These are phyloP conservation scores for Drosophila fulvimacula DNA, from an alignment of 2,888 invertebrate genomes.

Conservation along the genomic window DNA sequence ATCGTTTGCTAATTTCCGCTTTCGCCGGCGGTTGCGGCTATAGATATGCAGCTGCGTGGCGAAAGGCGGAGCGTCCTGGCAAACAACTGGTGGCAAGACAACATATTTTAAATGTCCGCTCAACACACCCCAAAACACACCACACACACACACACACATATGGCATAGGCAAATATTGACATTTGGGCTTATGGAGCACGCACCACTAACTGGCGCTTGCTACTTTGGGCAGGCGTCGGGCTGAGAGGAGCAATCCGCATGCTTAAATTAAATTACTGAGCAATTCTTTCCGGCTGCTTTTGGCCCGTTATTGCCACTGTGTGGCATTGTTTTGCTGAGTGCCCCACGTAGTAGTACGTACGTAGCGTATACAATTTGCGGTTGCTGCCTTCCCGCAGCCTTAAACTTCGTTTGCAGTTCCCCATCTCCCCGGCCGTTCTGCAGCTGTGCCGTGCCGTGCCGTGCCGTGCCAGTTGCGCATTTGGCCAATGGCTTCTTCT, in stretches of 20 bases:
- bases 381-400: slow-evolving; percentile 13
- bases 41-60: slow-evolving; percentile 38
- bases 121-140: slow-evolving; percentile 5
- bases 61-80: slow-evolving; percentile 1
- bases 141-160: slow-evolving; percentile 1
- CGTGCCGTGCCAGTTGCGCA: slow-evolving; percentile 53
- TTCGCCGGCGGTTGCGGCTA: slow-evolving; percentile 51
- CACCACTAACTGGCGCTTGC: slow-evolving; percentile 65
- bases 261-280: slow-evolving; percentile 78
- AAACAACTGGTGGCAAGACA: slow-evolving; percentile 43
- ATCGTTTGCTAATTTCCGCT: slow-evolving; percentile 81
- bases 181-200: slow-evolving; percentile 75
- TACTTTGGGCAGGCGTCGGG: slow-evolving; percentile 29
- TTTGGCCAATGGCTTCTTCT: slow-evolving; percentile 62
- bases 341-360: slow-evolving; percentile 55
- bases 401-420: slow-evolving; percentile 48
- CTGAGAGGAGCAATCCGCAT: slow-evolving; percentile 36
- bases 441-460: slow-evolving; percentile 42
- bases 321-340: slow-evolving; percentile 55
- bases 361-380: slow-evolving; percentile 62
- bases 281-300: slow-evolving; percentile 74
- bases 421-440: slow-evolving; percentile 9
- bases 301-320: slow-evolving; percentile 40
- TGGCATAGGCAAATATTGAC: slow-evolving; percentile 77
- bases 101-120: slow-evolving; percentile 59